Percentiles rank a stretch among this genome's conserved stretches.
phyloP scores from a whole-genome alignment of 2,888 invertebrate species.

The Siphonodentalium dalli region DNA sequence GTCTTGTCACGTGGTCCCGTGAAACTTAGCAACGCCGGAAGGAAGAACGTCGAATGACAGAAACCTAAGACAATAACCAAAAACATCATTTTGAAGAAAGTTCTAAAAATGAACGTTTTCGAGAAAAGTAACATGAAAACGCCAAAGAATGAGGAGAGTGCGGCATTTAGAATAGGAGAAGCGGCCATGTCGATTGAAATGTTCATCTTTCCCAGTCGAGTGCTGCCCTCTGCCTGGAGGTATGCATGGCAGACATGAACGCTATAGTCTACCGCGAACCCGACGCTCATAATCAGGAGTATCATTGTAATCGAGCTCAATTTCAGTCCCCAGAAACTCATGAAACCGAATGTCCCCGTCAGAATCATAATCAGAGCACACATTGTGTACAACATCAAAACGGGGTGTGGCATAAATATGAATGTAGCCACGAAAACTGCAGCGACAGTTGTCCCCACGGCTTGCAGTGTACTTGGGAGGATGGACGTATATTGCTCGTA shows the following conservation, averaged over 20 bases:
- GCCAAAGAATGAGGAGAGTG: constrained; percentile 42
- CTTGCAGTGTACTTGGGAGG: constrained; percentile 47
- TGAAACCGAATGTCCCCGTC: constrained; percentile 50
- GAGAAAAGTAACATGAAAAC: constrained; percentile 36
- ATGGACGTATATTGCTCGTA: constrained; percentile 53
- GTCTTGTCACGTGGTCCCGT: too few species aligned
- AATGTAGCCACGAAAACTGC: constrained; percentile 50
- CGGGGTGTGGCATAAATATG: constrained; percentile 52
- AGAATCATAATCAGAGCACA: constrained; percentile 49
- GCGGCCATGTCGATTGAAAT: constrained; percentile 36
- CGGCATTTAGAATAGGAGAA: constrained; percentile 44
- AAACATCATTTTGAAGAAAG: constrained; percentile 45
- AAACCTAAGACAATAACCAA: constrained; percentile 40
- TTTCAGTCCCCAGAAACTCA: constrained; percentile 46
- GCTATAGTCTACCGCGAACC: constrained; percentile 54
- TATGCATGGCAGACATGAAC: constrained; percentile 47
- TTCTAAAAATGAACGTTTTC: constrained; percentile 40
- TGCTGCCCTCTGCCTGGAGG: constrained; percentile 26
- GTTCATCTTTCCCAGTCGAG: constrained; percentile 22
- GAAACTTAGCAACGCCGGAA: constrained; percentile 42
- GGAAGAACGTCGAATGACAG: constrained; percentile 37
- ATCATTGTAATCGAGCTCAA: constrained; percentile 56
- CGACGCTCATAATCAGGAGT: constrained; percentile 54
- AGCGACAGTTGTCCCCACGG: constrained; percentile 47
- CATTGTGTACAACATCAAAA: constrained; percentile 45